Base-by-base conservation (phyloP, 2,797 vertebrate genomes). In the Rachycentron canadum region DNA sequence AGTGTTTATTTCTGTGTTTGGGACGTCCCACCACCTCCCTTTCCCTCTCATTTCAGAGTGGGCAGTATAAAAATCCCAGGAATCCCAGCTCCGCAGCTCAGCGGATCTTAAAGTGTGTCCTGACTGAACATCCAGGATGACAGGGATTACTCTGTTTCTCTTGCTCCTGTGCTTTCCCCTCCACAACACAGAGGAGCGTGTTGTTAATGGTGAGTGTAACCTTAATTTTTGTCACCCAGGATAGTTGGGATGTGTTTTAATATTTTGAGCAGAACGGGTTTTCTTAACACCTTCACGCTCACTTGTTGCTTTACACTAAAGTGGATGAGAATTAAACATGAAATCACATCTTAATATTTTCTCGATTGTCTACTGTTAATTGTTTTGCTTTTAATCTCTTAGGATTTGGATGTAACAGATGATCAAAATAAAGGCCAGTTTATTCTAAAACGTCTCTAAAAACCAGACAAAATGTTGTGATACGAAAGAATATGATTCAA, bases 151-250 rank as follows among this genome's bases (percentile, higher is more conserved):
- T 83, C 58, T 93, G 26, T 78, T 92, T 19, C 83, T 95, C 76
- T 79, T 94, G 70, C 90, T 93, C 61, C 79, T 94, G 3, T 40
- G 69, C n/a, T 78, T 94, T 77, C 81, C 90, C 69, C 87, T 92
- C 50, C 77, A 73, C 55, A 81, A 81, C n/a, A 84, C 93, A n/a
- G 90, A 95, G 32, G 94, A 95, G 57, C 89, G 91, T 64, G 80
- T 47, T 30, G 91, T 92, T 13, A 94, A 95, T 41, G 95, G 95
- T 96, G 53, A 91, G 91, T 83, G 4, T 3, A 4, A 49, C 45
- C 40, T 9, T n/a, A 17, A 30, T n/a, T 45, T 50, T 25, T 21
- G 26, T 59, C 3, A 12, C 2, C 25, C 1, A 10, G 12, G 21
- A 16, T 1, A 1, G 1, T 13, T 17, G 23, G 2, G 6, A n/a